A percentile compares a stretch with the other conserved stretches of the same genome.
These are phyloP conservation scores for Alectoris magna DNA, from an alignment of 2,797 vertebrate species.

Conservation along the genomic window DNA sequence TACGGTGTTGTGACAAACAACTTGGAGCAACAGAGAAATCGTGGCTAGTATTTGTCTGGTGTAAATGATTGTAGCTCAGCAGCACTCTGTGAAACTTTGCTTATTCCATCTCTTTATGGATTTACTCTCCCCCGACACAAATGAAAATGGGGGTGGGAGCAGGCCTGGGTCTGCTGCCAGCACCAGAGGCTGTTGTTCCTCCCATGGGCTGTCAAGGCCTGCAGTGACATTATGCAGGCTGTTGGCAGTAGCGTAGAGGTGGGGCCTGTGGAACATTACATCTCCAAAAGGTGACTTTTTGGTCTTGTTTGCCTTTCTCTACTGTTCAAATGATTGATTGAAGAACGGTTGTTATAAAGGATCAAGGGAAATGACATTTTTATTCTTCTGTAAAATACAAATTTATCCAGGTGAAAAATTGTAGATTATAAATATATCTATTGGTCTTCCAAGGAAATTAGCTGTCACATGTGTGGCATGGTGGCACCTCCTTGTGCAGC, in stretches of 20 bases:
- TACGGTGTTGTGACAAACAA: not conserved
- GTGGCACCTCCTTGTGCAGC: not conserved
- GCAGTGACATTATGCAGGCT: not conserved
- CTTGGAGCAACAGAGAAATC: not conserved
- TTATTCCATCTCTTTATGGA: not conserved
- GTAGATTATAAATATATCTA: not conserved
- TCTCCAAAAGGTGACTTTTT: not conserved
- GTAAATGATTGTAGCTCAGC: not conserved
- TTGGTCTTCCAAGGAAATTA: not conserved
- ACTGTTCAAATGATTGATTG: not conserved
- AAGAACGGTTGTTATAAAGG: not conserved
- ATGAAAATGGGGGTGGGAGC: not conserved
- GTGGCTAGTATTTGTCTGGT: not conserved
- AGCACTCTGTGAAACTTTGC: not conserved
- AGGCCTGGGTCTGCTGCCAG: not conserved
- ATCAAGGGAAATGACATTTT: not conserved
- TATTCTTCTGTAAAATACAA: not conserved
- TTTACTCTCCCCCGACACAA: not conserved
- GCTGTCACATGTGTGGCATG: rapidly evolving
- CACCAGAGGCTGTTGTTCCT: not conserved
- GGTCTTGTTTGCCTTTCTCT: not conserved
- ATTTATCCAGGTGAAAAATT: not conserved
- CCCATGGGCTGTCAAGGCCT: not conserved
- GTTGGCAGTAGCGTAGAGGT: not conserved
- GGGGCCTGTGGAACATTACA: not conserved